Evolutionary conservation across 2,797 vertebrate genomes (phyloP).

Genomic region (Ceryle rudis): DNA sequence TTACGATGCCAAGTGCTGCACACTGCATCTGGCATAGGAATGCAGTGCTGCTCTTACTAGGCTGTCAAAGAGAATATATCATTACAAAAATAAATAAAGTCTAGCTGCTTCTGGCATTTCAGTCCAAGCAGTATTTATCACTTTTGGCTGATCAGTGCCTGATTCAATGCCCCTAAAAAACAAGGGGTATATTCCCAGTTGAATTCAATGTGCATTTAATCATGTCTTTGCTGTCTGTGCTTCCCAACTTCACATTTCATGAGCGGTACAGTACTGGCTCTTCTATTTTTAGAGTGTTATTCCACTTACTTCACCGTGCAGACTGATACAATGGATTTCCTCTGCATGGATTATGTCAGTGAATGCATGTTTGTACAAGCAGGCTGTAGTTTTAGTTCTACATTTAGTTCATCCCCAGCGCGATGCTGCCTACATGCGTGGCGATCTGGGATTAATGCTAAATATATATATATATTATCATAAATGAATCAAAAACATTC

Average conservation of each 20-base stretch:
- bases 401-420: neutral
- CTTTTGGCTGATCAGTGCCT: neutral
- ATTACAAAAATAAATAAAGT: conserved; percentile 58
- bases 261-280: neutral
- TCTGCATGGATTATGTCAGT: conserved; percentile 26
- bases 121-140: conserved; percentile 11
- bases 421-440: conserved; percentile 13
- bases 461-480: conserved; percentile 39
- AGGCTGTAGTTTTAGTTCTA: conserved; percentile 7
- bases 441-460: conserved; percentile 34
- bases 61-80: conserved; percentile 30
- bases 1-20: neutral
- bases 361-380: conserved; percentile 36
- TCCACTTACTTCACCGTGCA: conserved; percentile 17
- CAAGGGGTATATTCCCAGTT: neutral
- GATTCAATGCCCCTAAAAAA: neutral
- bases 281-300: conserved; percentile 20
- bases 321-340: neutral
- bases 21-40: conserved; percentile 8
- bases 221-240: conserved; percentile 18
- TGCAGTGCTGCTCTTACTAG: neutral
- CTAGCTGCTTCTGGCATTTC: conserved; percentile 46
- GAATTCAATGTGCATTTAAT: conserved; percentile 32
- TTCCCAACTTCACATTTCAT: conserved; percentile 6
- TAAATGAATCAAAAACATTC: conserved; percentile 28